Evolutionary conservation across 2,797 vertebrate genomes (phyloP).

Genomic region (Mus caroli): DNA sequence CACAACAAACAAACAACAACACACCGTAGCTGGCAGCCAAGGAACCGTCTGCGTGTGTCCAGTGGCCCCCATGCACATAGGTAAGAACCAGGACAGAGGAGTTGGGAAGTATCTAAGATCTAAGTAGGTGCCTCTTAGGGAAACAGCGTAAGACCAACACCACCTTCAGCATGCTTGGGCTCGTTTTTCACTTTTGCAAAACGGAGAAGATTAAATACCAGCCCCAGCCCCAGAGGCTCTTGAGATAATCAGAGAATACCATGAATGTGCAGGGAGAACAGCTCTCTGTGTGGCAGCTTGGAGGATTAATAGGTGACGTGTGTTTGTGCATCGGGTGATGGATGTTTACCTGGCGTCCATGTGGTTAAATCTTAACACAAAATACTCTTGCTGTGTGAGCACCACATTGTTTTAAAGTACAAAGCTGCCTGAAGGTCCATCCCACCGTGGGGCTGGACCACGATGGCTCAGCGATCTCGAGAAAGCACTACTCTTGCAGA

Average conservation of each 20-base stretch:
- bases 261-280: fast-evolving
- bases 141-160: background rate
- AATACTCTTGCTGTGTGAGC: background rate
- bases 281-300: fast-evolving
- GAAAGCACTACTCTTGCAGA: background rate
- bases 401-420: background rate
- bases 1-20: background rate
- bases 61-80: background rate
- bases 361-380: background rate
- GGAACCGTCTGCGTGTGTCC: too few relatives aligned
- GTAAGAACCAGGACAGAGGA: background rate
- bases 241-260: background rate
- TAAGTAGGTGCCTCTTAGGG: background rate
- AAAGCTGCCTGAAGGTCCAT: background rate
- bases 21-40: background rate
- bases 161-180: background rate
- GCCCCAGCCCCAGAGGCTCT: background rate
- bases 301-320: background rate
- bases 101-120: background rate
- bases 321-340: too few relatives aligned
- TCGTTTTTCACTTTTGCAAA: background rate
- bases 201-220: background rate
- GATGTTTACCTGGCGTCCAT: background rate
- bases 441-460: background rate
- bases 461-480: background rate